Conservation (phyloP, 2,888 invertebrate genomes). For the Dryomyza anilis region DNA sequence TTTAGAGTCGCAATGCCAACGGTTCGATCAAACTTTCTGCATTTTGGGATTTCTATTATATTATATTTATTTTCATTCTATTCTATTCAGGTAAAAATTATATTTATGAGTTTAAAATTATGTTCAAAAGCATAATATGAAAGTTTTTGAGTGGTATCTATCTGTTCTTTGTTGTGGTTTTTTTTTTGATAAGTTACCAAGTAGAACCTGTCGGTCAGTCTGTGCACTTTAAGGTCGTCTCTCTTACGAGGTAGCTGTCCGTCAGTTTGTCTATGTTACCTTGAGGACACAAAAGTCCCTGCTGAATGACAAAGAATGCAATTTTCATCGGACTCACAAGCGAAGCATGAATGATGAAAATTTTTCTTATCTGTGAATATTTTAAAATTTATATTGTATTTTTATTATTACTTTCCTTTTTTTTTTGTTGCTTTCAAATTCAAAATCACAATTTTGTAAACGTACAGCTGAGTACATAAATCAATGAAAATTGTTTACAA, state of each 20-base stretch:
- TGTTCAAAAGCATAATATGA: constrained; percentile 12
- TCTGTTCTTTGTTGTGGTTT: background rate
- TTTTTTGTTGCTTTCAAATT: too few relatives aligned
- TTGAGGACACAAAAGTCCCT: background rate
- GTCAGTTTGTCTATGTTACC: background rate
- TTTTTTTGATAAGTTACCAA: too few relatives aligned
- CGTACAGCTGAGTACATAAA: too few relatives aligned
- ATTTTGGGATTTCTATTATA: background rate
- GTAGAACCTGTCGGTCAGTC: background rate
- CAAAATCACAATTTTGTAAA: too few relatives aligned
- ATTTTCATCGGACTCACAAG: constrained; percentile 1
- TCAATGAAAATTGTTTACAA: too few relatives aligned
- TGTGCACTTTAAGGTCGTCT: background rate
- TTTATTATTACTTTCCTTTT: too few relatives aligned
- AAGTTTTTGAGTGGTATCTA: constrained; percentile 14
- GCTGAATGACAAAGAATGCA: background rate
- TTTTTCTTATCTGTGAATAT: background rate
- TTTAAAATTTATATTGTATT: too few relatives aligned
- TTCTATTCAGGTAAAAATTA: constrained; percentile 15
- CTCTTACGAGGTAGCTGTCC: background rate
- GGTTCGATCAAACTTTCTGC: constrained; percentile 12
- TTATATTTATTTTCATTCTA: too few relatives aligned
- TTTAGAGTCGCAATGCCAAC: background rate
- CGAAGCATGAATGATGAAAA: constrained; percentile 4
- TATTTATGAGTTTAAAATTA: constrained; percentile 20